Evolutionary conservation across 2,888 invertebrate genomes (phyloP), one percentile per base, ranked within the genome.

Genomic region (Drosophila vallismaia): DNA sequence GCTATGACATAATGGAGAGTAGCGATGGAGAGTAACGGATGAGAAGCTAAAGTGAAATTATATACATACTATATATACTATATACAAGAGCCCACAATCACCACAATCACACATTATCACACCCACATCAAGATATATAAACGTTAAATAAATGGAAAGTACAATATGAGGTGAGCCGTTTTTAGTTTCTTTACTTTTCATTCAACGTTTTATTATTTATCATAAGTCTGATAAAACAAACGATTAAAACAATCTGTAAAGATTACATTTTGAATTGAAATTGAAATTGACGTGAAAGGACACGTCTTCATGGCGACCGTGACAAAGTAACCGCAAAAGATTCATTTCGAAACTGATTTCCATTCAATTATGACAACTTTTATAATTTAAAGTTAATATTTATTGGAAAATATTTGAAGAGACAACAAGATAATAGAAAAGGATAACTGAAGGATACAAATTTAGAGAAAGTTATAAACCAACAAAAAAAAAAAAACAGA

Each of bases 141-240:
- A 64, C 63, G 63, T 64, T 64, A 52, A 63, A 64, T 64, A 64
- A 64, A 64, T 40, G 60, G 42, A 60, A 60, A 60, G 46, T 40
- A 40, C 46, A 60, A 56, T 60, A 40, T 4, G 4, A 36, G 12
- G n/a, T 36, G 36, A 5, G n/a, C 2, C 6, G 1, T 36, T 36
- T 2, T 1, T 5, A 6, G 6, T 36, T 36, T 36, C 29, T 10
- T 0, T 9, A 33, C 9, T 33, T 33, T 9, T 33, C 9, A 33
- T 33, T 33, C 9, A 33, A 9, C 33, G 33, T 1, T 33, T 31
- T 31, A 33, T 33, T 9, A 33, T 33, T 33, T 33, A 19, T 19
- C 19, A 19, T 19, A 19, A 19, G 19, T 19, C 19, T 19, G 19
- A 19, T 19, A 19, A 19, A 19, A 19, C 19, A 19, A 19, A 19